These are phyloP conservation scores for Orthonyx spaldingii DNA, from an alignment of 2,113 vertebrate genomes.

Conservation along the genomic window DNA sequence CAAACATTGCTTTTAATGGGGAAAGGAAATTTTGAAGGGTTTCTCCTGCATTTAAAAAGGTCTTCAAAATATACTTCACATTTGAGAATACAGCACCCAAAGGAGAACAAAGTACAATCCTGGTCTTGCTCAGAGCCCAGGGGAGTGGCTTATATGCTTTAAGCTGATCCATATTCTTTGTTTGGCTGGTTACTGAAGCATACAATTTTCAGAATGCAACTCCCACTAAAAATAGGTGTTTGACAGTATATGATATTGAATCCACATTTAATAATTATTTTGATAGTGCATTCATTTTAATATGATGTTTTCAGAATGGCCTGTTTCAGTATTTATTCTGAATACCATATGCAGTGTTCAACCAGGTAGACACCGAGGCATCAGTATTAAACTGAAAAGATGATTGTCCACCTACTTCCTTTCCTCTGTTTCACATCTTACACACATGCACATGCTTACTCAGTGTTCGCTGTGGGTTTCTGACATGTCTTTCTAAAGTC, in stretches of 20 bases:
- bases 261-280: neutral
- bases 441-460: neutral
- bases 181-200: neutral
- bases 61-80: neutral
- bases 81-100: neutral
- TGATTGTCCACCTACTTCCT: neutral
- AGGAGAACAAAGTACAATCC: neutral
- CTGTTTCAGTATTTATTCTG: neutral
- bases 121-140: neutral
- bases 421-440: neutral
- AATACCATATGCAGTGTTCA: accelerated
- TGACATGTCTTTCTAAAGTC: neutral
- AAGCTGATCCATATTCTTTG: neutral
- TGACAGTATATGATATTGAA: neutral
- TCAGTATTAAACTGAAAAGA: neutral
- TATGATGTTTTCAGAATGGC: neutral
- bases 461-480: neutral
- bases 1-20: neutral
- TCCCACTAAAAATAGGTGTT: neutral
- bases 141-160: neutral
- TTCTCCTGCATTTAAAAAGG: neutral
- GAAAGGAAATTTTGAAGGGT: neutral
- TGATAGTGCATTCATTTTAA: neutral
- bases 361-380: neutral
- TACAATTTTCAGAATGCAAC: neutral